Base-by-base conservation (phyloP, 2,113 vertebrate species). In the Panthera tigris region DNA sequence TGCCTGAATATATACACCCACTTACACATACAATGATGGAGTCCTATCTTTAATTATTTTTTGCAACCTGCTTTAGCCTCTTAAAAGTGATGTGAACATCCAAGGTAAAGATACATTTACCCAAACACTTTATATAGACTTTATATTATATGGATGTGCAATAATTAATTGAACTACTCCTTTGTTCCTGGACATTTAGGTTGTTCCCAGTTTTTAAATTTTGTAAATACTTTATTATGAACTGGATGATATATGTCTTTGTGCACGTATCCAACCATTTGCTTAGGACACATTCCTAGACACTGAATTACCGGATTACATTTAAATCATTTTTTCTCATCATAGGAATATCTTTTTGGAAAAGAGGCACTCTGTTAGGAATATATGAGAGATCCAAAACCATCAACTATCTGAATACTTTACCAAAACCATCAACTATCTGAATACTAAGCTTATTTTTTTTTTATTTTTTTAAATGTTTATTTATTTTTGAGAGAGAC, bases 251-350 rank as follows among this genome's bases (percentile, higher is more conserved):
- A 11, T 3, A 10, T 68, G 31, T 55, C 36, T 87, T 78, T 89
- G 68, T 85, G 5, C 19, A 13, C 0, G 0, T 82, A 31, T 73
- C 21, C 68, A 91, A 39, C 31, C 57, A 29, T 90, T 96, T 93
- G 63, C 76, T 92, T 92, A 96, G 95, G 50, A 84, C 21, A 23
- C 50, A 45, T 52, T 93, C 78, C 63, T 89, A 94, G 50, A 93
- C 96, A 91, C 36, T 94, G 41, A 95, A 52, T 90, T 91, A 69
- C 39, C 74, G 87, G 63, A 74, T 57, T 50, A 50, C 21, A 71
- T 90, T 94, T 89, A 71, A 79, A 12, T 95, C n/a, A 7, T 33
- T 41, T 97, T 96, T 92, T 33, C 7, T 80, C 29, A 92, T 84
- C 61, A 52, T 36, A 61, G 61, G 23, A 89, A n/a, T 50, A 21